Evolutionary conservation across 2,113 vertebrate species (phyloP).

Genomic region (Onychostoma macrolepis): DNA sequence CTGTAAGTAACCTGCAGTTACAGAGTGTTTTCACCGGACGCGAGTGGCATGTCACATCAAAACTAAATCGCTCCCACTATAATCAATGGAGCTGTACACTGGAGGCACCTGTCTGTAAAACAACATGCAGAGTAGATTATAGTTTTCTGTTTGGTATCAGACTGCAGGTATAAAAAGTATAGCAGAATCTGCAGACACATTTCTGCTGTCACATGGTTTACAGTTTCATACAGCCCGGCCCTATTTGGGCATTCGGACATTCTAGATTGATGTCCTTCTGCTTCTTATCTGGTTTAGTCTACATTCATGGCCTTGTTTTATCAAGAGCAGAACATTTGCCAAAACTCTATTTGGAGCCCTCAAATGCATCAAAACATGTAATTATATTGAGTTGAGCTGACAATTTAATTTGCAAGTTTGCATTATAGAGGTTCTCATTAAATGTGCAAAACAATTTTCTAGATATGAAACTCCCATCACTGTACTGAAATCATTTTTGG

Average conservation of each 20-base stretch:
- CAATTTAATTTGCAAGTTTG: slow-evolving; percentile 27
- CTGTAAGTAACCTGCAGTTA: neutral
- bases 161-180: neutral
- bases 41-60: neutral
- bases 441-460: slow-evolving; percentile 37
- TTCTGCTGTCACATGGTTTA: neutral
- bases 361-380: slow-evolving; percentile 29
- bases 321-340: neutral
- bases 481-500: neutral
- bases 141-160: neutral
- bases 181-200: slow-evolving; percentile 1
- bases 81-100: neutral
- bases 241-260: slow-evolving; percentile 1
- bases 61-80: neutral
- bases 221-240: neutral
- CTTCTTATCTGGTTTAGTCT: slow-evolving; percentile 30
- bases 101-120: neutral
- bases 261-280: neutral
- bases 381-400: slow-evolving; percentile 35
- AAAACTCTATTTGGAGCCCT: neutral
- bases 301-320: neutral
- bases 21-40: neutral
- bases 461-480: slow-evolving; percentile 32
- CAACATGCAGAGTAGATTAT: neutral
- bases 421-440: slow-evolving; percentile 35